A percentile compares a stretch with the other conserved stretches of the same genome.
These are phyloP conservation scores for Burhinus oedicnemus DNA, from an alignment of 2,113 vertebrate genomes.

Conservation along the genomic window DNA sequence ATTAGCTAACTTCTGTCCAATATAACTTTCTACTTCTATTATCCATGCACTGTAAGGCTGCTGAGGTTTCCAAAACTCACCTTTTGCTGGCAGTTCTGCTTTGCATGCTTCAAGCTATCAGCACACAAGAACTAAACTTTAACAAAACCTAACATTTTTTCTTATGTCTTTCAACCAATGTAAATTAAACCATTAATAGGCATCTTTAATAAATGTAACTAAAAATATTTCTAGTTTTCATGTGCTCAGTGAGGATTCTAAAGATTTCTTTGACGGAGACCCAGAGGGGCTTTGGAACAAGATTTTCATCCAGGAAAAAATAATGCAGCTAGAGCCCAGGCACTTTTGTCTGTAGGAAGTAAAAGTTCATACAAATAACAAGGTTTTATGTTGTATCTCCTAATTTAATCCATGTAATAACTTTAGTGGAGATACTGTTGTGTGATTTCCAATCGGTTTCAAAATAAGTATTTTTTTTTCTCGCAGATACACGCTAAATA, in stretches of 20 bases:
- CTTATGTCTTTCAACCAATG: neutral
- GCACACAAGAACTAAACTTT: neutral
- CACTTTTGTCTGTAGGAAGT: rapidly evolving
- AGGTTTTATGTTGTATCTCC: neutral
- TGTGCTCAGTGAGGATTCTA: neutral
- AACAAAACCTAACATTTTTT: neutral
- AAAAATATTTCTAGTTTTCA: neutral
- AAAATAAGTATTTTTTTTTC: neutral
- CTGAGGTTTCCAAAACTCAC: neutral
- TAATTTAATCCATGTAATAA: neutral
- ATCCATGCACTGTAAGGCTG: neutral
- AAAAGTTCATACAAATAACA: neutral
- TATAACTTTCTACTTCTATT: neutral
- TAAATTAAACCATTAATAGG: neutral
- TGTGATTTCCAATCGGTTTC: neutral
- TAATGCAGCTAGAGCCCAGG: rapidly evolving
- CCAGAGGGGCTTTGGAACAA: neutral
- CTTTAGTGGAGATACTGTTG: rapidly evolving
- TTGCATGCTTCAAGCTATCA: neutral
- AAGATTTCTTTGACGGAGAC: neutral
- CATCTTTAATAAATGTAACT: neutral
- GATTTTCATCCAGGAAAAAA: neutral
- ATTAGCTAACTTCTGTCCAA: neutral
- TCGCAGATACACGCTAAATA: rapidly evolving
- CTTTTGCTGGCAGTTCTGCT: neutral